Evolutionary conservation across 2,888 invertebrate species (phyloP).

Genomic region (Pecten maximus): DNA sequence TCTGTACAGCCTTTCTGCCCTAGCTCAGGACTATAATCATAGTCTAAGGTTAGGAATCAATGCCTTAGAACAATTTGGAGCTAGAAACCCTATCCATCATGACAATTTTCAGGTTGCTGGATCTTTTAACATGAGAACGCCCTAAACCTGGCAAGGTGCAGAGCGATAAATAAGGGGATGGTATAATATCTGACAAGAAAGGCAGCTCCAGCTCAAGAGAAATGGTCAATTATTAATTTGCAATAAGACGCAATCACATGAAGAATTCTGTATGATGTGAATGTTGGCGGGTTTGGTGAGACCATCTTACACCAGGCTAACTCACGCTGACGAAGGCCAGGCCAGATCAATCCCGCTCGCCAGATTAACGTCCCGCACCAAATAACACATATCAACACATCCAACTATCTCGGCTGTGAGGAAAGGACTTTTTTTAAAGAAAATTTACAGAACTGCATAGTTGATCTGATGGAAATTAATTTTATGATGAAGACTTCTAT

Average conservation of each 20-base stretch:
- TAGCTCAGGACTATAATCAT: background rate
- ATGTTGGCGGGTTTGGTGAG: background rate
- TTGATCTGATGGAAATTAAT: background rate
- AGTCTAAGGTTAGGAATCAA: background rate
- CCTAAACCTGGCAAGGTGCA: constrained; percentile 25
- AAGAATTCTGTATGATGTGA: constrained; percentile 35
- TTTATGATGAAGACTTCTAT: background rate
- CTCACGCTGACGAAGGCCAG: background rate
- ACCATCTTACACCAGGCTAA: constrained; percentile 22
- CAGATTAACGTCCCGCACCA: constrained; percentile 11
- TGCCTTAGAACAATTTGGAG: background rate
- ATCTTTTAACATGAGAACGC: constrained; percentile 16
- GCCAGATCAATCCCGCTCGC: constrained; percentile 1
- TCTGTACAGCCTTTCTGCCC: background rate
- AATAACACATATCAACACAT: constrained; percentile 23
- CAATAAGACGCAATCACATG: constrained; percentile 29
- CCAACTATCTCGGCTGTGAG: background rate
- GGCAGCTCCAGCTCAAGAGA: background rate
- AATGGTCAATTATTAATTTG: constrained; percentile 33
- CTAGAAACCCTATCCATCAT: constrained; percentile 30
- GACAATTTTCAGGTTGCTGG: background rate
- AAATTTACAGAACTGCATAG: background rate
- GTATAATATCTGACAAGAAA: background rate
- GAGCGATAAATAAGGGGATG: constrained; percentile 12
- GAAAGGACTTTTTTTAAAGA: background rate